A percentile compares a stretch with the other conserved stretches of the same genome.
Evolutionary conservation across 2,888 invertebrate species (phyloP).

Genomic region (Rhabditoides inermis): DNA sequence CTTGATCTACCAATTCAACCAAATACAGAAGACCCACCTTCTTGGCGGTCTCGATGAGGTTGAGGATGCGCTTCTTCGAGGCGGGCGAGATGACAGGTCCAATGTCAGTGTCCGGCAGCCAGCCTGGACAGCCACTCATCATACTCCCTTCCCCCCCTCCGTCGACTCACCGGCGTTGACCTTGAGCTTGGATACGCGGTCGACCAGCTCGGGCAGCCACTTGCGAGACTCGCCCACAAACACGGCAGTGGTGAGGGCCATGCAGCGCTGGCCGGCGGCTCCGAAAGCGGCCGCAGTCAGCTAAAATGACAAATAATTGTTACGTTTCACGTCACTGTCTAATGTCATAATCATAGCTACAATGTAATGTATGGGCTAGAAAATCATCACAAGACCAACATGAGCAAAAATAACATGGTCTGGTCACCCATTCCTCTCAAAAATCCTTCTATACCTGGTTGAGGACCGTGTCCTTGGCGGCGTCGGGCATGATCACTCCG

Average conservation of each 20-base stretch:
- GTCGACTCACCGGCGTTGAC: slow-evolving; percentile 69
- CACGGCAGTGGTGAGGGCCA: slow-evolving; percentile 84
- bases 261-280: slow-evolving; percentile 96
- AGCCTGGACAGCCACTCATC: slow-evolving; percentile 54
- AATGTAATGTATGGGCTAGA: neutral
- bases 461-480: slow-evolving; percentile 88
- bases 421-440: slow-evolving; percentile 2
- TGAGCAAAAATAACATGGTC: neutral
- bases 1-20: neutral
- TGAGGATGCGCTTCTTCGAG: slow-evolving; percentile 70
- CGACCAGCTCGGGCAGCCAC: slow-evolving; percentile 82
- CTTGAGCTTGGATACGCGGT: slow-evolving; percentile 72
- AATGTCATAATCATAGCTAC: neutral
- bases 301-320: slow-evolving; percentile 16
- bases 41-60: slow-evolving; percentile 40
- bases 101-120: slow-evolving; percentile 60
- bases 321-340: neutral
- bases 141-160: no score
- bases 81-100: slow-evolving; percentile 85
- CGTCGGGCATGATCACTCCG: slow-evolving; percentile 90
- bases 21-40: slow-evolving; percentile 11
- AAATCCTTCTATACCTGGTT: slow-evolving; percentile 63
- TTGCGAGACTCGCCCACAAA: slow-evolving; percentile 81
- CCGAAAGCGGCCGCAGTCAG: slow-evolving; percentile 86
- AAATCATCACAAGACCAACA: neutral